phyloP scores from a whole-genome alignment of 2,888 invertebrate genomes.

The Stenotaenia linearis region DNA sequence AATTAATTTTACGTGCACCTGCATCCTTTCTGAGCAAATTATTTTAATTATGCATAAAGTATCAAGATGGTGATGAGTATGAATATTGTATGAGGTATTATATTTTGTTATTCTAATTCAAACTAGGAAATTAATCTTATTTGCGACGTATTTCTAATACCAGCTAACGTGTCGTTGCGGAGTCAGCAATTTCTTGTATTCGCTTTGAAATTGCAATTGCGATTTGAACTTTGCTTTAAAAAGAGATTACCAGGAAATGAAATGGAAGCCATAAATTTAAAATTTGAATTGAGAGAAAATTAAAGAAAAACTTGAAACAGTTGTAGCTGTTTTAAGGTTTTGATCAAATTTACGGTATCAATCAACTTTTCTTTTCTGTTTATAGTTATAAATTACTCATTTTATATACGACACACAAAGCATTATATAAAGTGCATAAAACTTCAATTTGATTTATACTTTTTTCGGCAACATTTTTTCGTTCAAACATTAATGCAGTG shows the following conservation, averaged over 20 bases:
- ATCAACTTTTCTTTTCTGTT: no score
- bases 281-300: no score
- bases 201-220: neutral
- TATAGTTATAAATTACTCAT: no score
- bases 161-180: neutral
- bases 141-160: neutral
- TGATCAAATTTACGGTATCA: neutral
- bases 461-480: neutral
- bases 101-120: neutral
- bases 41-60: neutral
- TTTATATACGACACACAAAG: no score
- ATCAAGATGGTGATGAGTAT: neutral
- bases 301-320: no score
- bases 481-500: neutral
- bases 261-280: neutral
- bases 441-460: neutral
- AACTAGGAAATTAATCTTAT: neutral
- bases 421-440: no score
- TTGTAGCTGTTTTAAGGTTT: no score
- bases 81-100: neutral
- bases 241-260: neutral
- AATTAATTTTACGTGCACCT: neutral
- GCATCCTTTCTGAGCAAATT: neutral
- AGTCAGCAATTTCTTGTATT: neutral
- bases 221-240: neutral